Evolutionary conservation across 2,888 invertebrate species (phyloP).

Genomic region (Agonopterix alstromeriana): DNA sequence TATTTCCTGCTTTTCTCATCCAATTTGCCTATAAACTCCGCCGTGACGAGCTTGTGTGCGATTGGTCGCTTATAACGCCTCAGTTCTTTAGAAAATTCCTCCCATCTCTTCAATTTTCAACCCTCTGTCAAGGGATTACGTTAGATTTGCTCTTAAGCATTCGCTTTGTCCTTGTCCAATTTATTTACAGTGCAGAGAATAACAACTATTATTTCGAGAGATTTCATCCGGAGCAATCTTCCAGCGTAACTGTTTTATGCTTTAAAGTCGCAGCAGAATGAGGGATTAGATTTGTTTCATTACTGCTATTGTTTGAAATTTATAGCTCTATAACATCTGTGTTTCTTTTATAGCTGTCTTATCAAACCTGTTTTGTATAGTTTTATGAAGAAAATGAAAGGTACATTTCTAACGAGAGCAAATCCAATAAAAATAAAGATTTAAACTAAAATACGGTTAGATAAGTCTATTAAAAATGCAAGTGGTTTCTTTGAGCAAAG

Average conservation of each 20-base stretch:
- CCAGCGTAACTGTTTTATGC: constrained; percentile 16
- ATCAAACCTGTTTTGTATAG: too few species aligned
- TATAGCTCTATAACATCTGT: not conserved
- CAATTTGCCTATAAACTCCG: constrained; percentile 26
- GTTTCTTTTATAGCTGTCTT: not conserved
- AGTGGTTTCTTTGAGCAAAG: too few species aligned
- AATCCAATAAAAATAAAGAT: too few species aligned
- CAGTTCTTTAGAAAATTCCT: constrained; percentile 10
- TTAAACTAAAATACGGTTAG: too few species aligned
- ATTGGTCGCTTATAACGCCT: constrained; percentile 21
- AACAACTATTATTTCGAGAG: constrained; percentile 23
- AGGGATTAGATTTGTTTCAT: constrained; percentile 4
- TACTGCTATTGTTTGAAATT: not conserved
- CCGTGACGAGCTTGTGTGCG: constrained; percentile 14
- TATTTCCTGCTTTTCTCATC: constrained; percentile 27
- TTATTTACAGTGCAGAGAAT: constrained; percentile 23
- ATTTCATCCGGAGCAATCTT: constrained; percentile 19
- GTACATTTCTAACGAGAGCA: too few species aligned
- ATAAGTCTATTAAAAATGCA: too few species aligned
- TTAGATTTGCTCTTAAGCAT: constrained; percentile 8
- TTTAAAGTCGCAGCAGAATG: constrained; percentile 14
- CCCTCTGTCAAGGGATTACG: constrained; percentile 13
- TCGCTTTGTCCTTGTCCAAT: constrained; percentile 17
- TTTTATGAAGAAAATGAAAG: too few species aligned
- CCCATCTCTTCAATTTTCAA: constrained; percentile 13